These are phyloP conservation scores for Rostratula benghalensis DNA, from an alignment of 2,113 vertebrate genomes.

Conservation along the genomic window DNA sequence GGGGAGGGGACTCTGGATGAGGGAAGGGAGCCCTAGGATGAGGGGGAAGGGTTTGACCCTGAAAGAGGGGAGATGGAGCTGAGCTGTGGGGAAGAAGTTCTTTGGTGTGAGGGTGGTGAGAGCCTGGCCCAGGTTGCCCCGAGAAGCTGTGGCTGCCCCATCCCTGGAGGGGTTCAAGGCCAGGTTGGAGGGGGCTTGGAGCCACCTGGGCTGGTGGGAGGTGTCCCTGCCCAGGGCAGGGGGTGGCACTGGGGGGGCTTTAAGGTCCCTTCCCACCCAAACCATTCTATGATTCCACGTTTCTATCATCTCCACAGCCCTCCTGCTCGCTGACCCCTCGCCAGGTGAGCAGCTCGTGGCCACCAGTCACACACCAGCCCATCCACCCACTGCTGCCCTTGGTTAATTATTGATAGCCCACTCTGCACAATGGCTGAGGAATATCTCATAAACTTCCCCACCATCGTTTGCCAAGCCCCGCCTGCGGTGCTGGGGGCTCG, in stretches of 20 bases:
- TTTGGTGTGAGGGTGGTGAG: too few relatives aligned
- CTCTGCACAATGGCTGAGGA: accelerated
- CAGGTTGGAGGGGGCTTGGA: too few relatives aligned
- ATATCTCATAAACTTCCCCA: neutral
- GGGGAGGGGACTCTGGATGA: too few relatives aligned
- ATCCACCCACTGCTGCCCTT: accelerated
- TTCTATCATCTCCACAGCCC: too few relatives aligned
- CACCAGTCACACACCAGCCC: neutral
- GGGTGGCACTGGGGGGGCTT: neutral
- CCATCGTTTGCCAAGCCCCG: accelerated
- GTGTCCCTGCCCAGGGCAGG: neutral
- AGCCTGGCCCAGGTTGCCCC: too few relatives aligned
- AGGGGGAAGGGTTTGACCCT: too few relatives aligned
- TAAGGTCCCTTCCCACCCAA: neutral
- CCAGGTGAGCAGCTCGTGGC: neutral
- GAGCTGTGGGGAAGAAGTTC: too few relatives aligned
- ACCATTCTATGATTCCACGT: neutral
- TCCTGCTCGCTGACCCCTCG: too few relatives aligned
- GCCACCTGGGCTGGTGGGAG: neutral
- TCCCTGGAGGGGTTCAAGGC: too few relatives aligned
- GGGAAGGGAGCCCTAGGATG: too few relatives aligned
- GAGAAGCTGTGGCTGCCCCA: too few relatives aligned
- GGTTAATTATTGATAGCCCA: neutral
- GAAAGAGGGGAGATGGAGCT: too few relatives aligned
- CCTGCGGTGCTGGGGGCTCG: accelerated